Percentiles rank a stretch among this genome's conserved stretches.
phyloP scores from a whole-genome alignment of 2,113 vertebrate species.

The Tichodroma muraria region DNA sequence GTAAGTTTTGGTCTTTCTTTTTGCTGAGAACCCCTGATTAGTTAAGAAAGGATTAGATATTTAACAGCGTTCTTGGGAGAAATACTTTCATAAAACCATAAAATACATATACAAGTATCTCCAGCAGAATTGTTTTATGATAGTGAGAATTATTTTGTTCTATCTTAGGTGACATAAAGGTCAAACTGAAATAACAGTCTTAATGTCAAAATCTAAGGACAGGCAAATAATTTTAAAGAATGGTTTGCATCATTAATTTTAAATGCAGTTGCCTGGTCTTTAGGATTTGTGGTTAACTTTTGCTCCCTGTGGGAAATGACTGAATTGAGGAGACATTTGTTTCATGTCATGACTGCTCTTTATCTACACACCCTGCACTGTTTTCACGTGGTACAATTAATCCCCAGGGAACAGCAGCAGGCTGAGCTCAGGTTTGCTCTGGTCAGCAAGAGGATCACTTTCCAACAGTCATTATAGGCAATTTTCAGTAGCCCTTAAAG shows the following conservation, averaged over 20 bases:
- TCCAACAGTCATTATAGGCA: neutral
- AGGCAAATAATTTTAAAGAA: neutral
- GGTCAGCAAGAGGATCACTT: neutral
- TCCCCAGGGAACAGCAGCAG: neutral
- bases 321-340: conserved; percentile 23
- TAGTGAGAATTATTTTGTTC: neutral
- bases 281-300: conserved; percentile 15
- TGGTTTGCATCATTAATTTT: conserved; percentile 26
- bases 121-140: neutral
- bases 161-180: neutral
- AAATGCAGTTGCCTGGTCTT: conserved; percentile 9
- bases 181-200: neutral
- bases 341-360: neutral
- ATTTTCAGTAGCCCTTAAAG: neutral
- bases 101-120: neutral
- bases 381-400: neutral
- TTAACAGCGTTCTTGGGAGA: neutral
- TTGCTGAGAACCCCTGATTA: neutral
- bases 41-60: neutral
- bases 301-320: conserved; percentile 24
- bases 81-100: neutral
- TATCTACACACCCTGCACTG: neutral
- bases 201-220: neutral
- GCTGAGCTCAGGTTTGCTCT: neutral
- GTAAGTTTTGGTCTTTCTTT: neutral